Conservation (phyloP, 1,140 invertebrate genomes). For the Nephila pilipes region DNA sequence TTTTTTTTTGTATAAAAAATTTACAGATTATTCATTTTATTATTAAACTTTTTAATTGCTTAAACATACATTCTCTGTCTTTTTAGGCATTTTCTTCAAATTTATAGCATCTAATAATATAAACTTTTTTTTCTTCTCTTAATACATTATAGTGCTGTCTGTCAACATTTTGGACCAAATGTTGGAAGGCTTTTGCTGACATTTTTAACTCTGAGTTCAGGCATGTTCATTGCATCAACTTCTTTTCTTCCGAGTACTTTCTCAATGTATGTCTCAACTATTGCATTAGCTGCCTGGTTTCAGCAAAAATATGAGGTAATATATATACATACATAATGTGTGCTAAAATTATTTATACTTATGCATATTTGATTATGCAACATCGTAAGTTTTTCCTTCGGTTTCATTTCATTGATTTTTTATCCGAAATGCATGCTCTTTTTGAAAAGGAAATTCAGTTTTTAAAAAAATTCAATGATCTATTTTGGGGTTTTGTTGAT, state of each 20-base stretch:
- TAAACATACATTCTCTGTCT: too few species aligned
- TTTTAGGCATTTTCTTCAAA: neutral
- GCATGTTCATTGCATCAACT: conserved; percentile 94
- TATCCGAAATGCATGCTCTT: too few species aligned
- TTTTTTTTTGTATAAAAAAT: too few species aligned
- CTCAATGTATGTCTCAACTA: conserved; percentile 91
- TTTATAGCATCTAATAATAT: neutral
- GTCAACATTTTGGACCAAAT: conserved; percentile 93
- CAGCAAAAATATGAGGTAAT: conserved; percentile 84
- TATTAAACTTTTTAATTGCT: too few species aligned
- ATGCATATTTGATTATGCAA: too few species aligned
- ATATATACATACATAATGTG: neutral
- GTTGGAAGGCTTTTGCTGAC: conserved; percentile 91
- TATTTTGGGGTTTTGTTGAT: neutral
- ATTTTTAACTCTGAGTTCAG: conserved; percentile 92
- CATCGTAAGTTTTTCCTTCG: too few species aligned
- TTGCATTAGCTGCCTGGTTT: conserved; percentile 94
- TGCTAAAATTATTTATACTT: neutral
- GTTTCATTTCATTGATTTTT: too few species aligned
- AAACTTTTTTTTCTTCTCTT: conserved; percentile 44
- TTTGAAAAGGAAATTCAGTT: too few species aligned
- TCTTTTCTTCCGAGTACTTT: conserved; percentile 97
- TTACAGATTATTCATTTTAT: too few species aligned
- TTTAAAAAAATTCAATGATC: too few species aligned
- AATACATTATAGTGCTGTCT: conserved; percentile 87